Evolutionary conservation across 53 echinoderm and acorn worm species (phyloP).

Genomic region (Hippasteria phrygiana): DNA sequence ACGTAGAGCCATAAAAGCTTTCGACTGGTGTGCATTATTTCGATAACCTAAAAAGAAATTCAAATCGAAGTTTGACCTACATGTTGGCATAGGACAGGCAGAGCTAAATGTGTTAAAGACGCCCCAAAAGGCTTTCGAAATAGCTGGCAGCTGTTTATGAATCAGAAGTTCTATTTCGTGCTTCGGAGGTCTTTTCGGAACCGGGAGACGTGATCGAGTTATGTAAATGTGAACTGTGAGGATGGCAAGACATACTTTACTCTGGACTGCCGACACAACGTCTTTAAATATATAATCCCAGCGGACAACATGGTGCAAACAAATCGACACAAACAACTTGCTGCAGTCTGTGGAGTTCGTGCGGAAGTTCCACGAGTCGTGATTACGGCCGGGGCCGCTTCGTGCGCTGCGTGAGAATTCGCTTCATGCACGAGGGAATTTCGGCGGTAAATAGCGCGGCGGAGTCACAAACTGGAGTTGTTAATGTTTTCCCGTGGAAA

Average conservation of each 20-base stretch:
- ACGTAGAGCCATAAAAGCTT: no score
- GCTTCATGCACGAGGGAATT: constrained; percentile 57
- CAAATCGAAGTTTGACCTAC: not conserved
- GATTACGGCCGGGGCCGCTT: constrained; percentile 29
- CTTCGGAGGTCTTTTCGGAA: not conserved
- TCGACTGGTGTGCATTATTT: no score
- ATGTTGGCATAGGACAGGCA: no score
- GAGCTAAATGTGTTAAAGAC: no score
- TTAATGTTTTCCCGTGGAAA: not conserved
- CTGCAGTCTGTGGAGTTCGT: not conserved
- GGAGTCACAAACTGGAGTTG: not conserved
- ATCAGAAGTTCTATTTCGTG: not conserved
- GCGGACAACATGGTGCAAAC: not conserved
- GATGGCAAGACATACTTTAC: not conserved
- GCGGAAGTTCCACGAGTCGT: constrained; percentile 37
- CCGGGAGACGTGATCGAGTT: not conserved
- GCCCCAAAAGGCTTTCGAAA: no score
- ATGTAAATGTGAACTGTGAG: not conserved
- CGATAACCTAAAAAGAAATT: no score
- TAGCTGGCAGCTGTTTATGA: not conserved
- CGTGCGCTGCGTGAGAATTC: constrained; percentile 61
- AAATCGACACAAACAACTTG: constrained; percentile 41
- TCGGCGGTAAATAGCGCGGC: constrained; percentile 19
- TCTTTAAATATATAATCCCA: not conserved
- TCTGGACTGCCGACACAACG: not conserved